Evolutionary conservation across 2,797 vertebrate genomes (phyloP).

Genomic region (Gila robusta): DNA sequence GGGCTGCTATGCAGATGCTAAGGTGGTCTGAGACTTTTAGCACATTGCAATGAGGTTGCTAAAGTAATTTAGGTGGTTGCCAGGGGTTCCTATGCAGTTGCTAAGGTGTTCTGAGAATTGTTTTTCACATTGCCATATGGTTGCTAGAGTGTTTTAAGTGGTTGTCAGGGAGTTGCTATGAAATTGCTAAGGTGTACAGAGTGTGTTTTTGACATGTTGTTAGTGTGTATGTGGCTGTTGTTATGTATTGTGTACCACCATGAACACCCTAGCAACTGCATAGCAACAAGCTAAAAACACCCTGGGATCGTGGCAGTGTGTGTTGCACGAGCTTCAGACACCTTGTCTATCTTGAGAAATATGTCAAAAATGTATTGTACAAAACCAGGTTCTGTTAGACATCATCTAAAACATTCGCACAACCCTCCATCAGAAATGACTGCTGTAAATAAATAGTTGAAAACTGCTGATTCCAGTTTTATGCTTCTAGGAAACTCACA

Average conservation of each 20-base stretch:
- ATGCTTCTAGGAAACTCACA: constrained; percentile 35
- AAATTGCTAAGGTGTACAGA: background rate
- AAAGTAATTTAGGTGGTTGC: background rate
- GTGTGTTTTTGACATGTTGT: background rate
- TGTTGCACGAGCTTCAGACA: background rate
- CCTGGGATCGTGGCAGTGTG: background rate
- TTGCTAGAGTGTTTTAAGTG: background rate
- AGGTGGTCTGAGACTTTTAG: background rate
- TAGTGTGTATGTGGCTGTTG: background rate
- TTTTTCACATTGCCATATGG: background rate
- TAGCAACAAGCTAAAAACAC: background rate
- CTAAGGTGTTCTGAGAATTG: background rate
- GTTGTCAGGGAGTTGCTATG: background rate
- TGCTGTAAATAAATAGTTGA: constrained; percentile 3
- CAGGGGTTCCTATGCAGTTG: background rate
- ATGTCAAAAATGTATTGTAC: background rate
- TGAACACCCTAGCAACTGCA: background rate
- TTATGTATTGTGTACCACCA: background rate
- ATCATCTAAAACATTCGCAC: background rate
- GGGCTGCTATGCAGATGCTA: background rate
- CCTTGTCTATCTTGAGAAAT: background rate
- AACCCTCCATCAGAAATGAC: background rate
- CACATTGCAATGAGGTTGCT: background rate
- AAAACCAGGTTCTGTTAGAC: background rate
- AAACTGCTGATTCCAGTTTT: constrained; percentile 26